phyloP scores from a whole-genome alignment of 2,113 vertebrate genomes.

The Sitta europaea region DNA sequence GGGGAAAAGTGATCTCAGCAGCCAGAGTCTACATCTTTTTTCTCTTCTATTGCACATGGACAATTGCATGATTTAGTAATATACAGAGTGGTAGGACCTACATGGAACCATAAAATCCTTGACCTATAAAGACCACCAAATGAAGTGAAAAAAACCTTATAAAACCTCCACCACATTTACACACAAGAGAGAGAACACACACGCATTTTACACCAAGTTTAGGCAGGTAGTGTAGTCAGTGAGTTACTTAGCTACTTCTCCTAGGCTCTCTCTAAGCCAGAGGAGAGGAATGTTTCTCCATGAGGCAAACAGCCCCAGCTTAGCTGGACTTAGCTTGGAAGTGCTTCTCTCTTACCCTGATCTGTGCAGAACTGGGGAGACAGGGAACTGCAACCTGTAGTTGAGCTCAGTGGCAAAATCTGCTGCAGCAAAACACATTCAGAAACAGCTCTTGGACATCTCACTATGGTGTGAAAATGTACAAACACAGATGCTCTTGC shows the following conservation, averaged over 20 bases:
- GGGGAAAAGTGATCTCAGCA: neutral
- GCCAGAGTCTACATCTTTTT: neutral
- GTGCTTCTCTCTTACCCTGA: accelerated
- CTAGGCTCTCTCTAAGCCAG: neutral
- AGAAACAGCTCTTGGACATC: neutral
- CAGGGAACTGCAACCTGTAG: neutral
- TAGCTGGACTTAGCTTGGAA: neutral
- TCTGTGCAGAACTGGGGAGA: neutral
- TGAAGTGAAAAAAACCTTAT: neutral
- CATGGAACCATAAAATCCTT: neutral
- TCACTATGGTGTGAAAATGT: neutral
- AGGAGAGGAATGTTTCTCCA: neutral
- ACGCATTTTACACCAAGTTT: neutral
- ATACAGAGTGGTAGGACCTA: neutral
- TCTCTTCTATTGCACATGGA: neutral
- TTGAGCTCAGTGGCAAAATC: neutral
- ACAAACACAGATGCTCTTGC: neutral
- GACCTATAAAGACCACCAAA: neutral
- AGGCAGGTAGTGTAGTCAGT: neutral
- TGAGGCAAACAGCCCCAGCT: neutral
- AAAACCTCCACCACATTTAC: neutral
- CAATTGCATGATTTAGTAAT: neutral
- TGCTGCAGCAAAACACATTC: neutral
- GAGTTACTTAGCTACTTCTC: neutral
- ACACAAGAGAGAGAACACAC: accelerated